Evolutionary conservation across 92 coral and sea anemone species (phyloP).

Genomic region (Montipora capitata): DNA sequence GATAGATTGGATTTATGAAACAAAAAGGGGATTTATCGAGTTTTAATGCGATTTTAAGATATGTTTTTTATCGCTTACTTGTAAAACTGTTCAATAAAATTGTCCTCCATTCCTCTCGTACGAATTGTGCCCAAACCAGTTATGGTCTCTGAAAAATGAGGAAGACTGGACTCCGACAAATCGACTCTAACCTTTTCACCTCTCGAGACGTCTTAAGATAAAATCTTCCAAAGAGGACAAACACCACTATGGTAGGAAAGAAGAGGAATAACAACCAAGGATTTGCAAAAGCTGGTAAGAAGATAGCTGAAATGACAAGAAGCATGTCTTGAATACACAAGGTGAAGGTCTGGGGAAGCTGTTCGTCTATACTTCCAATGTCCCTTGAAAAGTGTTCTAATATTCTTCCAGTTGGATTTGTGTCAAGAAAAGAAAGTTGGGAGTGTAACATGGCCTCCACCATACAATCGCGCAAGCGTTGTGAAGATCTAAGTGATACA

Average conservation of each 20-base stretch:
- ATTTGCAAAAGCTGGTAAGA: constrained; percentile 17
- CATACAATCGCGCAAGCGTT: constrained; percentile 13
- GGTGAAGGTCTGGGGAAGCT: background rate
- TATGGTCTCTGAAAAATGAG: constrained; percentile 27
- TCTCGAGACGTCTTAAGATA: constrained; percentile 14
- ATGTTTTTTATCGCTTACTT: background rate
- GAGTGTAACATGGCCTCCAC: background rate
- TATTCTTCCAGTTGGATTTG: background rate
- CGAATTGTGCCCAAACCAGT: constrained; percentile 34
- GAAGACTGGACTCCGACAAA: constrained; percentile 23
- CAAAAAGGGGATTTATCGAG: too few relatives aligned
- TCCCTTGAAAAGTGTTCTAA: constrained; percentile 4
- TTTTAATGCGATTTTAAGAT: too few relatives aligned
- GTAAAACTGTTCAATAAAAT: background rate
- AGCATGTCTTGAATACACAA: background rate
- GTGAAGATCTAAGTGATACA: background rate
- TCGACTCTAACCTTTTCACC: constrained; percentile 24
- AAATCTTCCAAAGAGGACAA: background rate
- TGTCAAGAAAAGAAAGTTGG: too few relatives aligned
- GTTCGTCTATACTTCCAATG: constrained; percentile 26
- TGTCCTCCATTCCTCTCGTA: constrained; percentile 7
- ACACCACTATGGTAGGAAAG: background rate
- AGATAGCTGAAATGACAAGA: background rate
- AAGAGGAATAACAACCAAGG: constrained; percentile 21
- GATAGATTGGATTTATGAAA: too few relatives aligned